Evolutionary conservation across 1,140 invertebrate genomes (phyloP).

Genomic region (Galendromus occidentalis): DNA sequence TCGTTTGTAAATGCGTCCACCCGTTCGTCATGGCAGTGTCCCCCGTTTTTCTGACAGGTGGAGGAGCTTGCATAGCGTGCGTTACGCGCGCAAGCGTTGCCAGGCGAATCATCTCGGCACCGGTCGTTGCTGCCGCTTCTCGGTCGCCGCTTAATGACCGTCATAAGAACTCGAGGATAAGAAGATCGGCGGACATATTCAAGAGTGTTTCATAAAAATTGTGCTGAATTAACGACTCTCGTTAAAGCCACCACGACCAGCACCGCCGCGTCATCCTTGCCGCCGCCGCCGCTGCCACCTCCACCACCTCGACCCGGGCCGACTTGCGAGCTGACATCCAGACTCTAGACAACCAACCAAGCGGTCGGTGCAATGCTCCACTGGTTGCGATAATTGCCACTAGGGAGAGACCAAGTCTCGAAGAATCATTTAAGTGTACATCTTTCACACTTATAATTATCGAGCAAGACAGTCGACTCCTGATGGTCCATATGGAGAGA

Average conservation of each 20-base stretch:
- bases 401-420: neutral
- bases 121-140: no score
- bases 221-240: constrained; percentile 1
- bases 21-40: no score
- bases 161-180: neutral
- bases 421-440: constrained; percentile 11
- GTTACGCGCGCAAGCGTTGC: no score
- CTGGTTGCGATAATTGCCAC: constrained; percentile 7
- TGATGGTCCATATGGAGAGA: no score
- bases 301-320: no score
- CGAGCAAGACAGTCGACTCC: neutral
- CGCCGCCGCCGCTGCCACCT: no score
- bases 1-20: no score
- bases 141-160: neutral
- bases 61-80: no score
- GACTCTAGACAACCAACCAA: neutral
- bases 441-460: constrained; percentile 12
- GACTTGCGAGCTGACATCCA: neutral
- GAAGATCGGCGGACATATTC: neutral
- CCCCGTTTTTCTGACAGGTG: no score
- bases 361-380: neutral
- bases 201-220: constrained; percentile 9
- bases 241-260: neutral
- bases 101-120: no score
- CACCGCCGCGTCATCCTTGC: no score